These are phyloP conservation scores for Ophthalmolycus amberensis DNA, from an alignment of 2,113 vertebrate genomes.

Conservation along the genomic window DNA sequence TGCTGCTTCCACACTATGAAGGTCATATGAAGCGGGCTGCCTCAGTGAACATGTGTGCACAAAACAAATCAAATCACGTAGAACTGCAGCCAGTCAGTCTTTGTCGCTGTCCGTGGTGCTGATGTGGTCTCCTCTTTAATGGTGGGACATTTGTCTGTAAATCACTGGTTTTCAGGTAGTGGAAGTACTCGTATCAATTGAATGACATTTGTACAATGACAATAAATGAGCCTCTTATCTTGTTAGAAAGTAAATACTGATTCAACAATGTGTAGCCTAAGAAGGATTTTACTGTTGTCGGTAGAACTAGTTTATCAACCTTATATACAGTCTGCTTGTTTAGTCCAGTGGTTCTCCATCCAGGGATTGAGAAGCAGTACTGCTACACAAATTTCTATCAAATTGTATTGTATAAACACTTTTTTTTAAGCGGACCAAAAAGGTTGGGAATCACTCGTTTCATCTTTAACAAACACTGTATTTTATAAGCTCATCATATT, in stretches of 20 bases:
- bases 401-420: too few species aligned
- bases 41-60: background rate
- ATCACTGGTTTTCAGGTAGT: background rate
- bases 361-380: background rate
- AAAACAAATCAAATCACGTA: background rate
- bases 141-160: background rate
- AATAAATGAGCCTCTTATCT: background rate
- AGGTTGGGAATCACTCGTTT: background rate
- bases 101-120: conserved; percentile 74
- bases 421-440: background rate
- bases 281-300: background rate
- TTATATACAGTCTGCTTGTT: background rate
- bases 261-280: background rate
- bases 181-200: background rate
- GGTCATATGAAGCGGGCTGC: conserved; percentile 63
- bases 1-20: conserved; percentile 47
- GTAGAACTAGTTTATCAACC: background rate
- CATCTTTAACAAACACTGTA: background rate
- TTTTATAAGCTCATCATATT: background rate
- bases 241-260: background rate
- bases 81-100: background rate
- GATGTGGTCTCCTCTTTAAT: background rate
- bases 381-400: too few species aligned
- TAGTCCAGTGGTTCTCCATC: background rate
- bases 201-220: background rate